Conservation (phyloP, 2,888 invertebrate species). For the Pterobdella sp. region DNA sequence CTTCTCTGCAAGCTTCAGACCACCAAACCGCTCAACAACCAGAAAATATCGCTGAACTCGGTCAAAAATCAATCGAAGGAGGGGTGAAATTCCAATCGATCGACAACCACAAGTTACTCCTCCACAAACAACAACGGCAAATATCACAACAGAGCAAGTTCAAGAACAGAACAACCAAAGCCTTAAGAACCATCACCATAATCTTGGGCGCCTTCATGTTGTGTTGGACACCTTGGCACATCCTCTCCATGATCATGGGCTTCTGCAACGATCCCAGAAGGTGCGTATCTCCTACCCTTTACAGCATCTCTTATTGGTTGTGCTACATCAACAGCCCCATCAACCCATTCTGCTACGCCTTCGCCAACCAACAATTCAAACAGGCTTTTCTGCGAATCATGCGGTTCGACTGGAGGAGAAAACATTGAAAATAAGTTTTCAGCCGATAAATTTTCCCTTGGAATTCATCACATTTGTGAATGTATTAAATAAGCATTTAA, state of each 20-base stretch:
- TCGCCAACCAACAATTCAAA: constrained; percentile 98
- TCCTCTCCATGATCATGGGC: constrained; percentile 88
- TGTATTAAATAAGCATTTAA: too few species aligned
- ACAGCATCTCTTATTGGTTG: constrained; percentile 55
- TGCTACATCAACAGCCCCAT: constrained; percentile 74
- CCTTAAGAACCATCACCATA: constrained; percentile 93
- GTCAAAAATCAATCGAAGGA: not conserved
- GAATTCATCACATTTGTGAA: too few species aligned
- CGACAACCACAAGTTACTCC: not conserved
- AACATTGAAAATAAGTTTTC: not conserved
- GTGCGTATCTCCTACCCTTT: constrained; percentile 43
- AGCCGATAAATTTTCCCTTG: too few species aligned
- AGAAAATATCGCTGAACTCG: not conserved
- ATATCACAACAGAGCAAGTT: constrained; percentile 53
- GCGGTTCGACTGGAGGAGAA: constrained; percentile 65
- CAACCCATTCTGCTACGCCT: constrained; percentile 96
- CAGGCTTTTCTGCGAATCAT: constrained; percentile 92
- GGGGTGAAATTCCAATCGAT: not conserved
- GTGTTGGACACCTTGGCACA: constrained; percentile 98
- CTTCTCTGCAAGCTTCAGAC: not conserved
- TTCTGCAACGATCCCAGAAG: constrained; percentile 63
- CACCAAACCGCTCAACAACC: not conserved
- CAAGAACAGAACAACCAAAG: constrained; percentile 94
- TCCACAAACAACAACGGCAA: constrained; percentile 11
- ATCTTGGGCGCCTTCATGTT: constrained; percentile 91